Evolutionary conservation across 2,113 vertebrate species (phyloP).

Genomic region (Talpa occidentalis): DNA sequence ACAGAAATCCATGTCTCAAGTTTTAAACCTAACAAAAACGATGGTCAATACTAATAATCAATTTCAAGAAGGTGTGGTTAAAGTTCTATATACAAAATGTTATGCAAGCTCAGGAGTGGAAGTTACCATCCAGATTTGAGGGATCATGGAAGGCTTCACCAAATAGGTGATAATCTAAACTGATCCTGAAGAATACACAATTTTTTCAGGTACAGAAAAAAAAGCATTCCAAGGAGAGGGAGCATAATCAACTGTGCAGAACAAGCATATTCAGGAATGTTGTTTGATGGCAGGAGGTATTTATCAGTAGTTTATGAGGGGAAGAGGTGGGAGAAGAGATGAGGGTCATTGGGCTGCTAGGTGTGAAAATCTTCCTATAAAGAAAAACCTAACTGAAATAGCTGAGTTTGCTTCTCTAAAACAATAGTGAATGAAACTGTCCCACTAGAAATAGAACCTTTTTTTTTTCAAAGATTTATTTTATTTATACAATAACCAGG

Average conservation of each 20-base stretch:
- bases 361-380: not conserved
- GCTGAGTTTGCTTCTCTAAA: constrained; percentile 14
- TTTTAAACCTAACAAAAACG: not conserved
- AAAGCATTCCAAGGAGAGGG: not conserved
- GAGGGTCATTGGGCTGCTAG: not conserved
- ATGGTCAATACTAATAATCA: not conserved
- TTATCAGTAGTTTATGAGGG: not conserved
- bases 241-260: not conserved
- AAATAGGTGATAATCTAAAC: not conserved
- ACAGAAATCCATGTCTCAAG: not conserved
- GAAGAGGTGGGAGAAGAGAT: not conserved
- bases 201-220: constrained; percentile 8
- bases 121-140: not conserved
- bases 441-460: not conserved
- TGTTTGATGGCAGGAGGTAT: not conserved
- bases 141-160: not conserved
- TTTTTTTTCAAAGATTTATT: no score
- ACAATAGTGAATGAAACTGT: constrained; percentile 19
- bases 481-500: no score
- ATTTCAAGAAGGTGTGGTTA: not conserved
- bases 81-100: not conserved
- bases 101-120: not conserved
- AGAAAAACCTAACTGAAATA: constrained; percentile 41
- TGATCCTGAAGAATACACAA: not conserved
- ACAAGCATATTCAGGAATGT: not conserved